Base-by-base conservation (phyloP, 2,113 vertebrate species). In the Vimba vimba region DNA sequence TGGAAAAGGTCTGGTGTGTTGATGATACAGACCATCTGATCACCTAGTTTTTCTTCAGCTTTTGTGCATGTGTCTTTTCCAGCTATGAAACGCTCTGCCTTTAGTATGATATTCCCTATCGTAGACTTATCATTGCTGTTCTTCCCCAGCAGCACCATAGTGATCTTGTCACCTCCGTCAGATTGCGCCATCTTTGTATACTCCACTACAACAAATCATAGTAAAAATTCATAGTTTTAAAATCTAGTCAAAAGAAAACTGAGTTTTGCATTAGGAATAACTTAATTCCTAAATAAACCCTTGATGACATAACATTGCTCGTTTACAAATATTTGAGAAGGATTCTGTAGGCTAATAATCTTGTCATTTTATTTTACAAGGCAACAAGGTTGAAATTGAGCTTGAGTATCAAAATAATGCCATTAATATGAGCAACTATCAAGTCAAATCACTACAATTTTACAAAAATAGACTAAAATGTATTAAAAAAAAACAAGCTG, bases 1-100 rank as follows among this genome's bases (percentile, higher is more conserved):
- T 36, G 59, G 25, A 52, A 25, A 13, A 59, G 36, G 47, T 80
- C 84, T 43, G 84, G 84, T 27, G 84, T 86, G 47, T 59, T 69
- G 2, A 79, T 45, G 33, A 86, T 50, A 69, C 59, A 69, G 27
- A 76, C 4, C 13, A 15, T 17, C 17, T 25, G 6, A 45, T 21
- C 17, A 13, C 15, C 33, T 21, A 60, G n/a, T 21, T 15, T 21
- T 19, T 17, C 25, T n/a, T 55, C 55, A 50, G 9, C 39, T 33
- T 7, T 68, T 21, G 45, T 23, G 23, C 45, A 69, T 21, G 25
- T 52, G 15, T 30, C 9, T 2, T 30, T 43, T 30, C 30, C n/a
- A 27, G 36, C 21, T 9, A 2, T 60, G 36, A 83, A 83, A 60
- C 6, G 17, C 7, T 83, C 13, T 19, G 4, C 2, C 4, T 43